A percentile compares a stretch with the other conserved stretches of the same genome.
phyloP scores from a whole-genome alignment of 2,888 invertebrate genomes.

The Atethmia centrago region DNA sequence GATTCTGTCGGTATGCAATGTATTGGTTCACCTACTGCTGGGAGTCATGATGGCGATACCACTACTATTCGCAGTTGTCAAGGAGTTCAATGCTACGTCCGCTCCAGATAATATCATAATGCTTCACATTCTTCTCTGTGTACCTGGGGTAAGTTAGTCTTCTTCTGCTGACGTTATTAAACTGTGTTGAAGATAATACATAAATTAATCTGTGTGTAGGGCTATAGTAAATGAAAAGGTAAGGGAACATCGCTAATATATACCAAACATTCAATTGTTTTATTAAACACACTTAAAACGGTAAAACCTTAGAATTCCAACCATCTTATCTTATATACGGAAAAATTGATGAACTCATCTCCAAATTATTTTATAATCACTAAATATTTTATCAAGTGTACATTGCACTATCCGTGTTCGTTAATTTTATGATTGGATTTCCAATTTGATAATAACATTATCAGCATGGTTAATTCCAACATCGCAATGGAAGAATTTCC shows the following conservation, averaged over 20 bases:
- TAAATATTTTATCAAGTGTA: constrained; percentile 2
- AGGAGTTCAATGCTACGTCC: constrained; percentile 41
- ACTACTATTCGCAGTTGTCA: constrained; percentile 49
- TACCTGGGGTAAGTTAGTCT: constrained; percentile 58
- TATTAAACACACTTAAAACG: neutral
- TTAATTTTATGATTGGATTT: neutral
- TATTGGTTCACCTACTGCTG: constrained; percentile 54
- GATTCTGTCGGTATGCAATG: constrained; percentile 43
- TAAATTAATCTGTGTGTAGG: too few species aligned
- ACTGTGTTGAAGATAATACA: too few species aligned
- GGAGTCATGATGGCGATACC: constrained; percentile 53
- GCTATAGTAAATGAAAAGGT: neutral
- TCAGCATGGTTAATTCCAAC: constrained; percentile 2
- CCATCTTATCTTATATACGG: constrained; percentile 21
- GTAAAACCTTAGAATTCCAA: neutral
- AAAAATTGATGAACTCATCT: constrained; percentile 17
- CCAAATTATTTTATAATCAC: constrained; percentile 11
- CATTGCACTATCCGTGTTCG: neutral
- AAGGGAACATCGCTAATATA: neutral
- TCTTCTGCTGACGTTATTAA: too few species aligned
- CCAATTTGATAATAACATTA: constrained; percentile 1
- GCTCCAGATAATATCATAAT: constrained; percentile 47
- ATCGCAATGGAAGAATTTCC: neutral
- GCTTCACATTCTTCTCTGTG: constrained; percentile 55
- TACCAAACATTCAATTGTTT: neutral